Conservation (phyloP, 2,888 invertebrate genomes). For the Cerastis leucographa region DNA sequence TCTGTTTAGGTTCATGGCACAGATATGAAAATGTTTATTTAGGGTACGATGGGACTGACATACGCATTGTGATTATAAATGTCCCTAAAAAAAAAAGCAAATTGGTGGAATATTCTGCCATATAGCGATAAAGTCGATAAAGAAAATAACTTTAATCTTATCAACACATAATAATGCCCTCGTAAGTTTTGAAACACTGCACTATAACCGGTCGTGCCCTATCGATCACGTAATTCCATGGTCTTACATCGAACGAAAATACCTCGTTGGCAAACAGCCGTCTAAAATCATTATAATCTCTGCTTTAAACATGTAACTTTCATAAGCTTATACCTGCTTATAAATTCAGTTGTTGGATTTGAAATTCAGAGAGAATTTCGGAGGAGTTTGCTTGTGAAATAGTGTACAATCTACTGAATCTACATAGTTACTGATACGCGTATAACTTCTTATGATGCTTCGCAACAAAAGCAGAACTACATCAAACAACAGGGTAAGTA, state of each 20-base stretch:
- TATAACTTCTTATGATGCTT: slow-evolving; percentile 48
- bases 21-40: too few species aligned
- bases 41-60: too few species aligned
- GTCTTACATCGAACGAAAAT: slow-evolving; percentile 10
- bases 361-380: slow-evolving; percentile 56
- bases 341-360: slow-evolving; percentile 54
- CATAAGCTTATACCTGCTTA: slow-evolving; percentile 51
- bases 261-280: slow-evolving; percentile 20
- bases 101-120: slow-evolving; percentile 1
- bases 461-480: slow-evolving; percentile 15
- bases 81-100: too few species aligned
- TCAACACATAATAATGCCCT: slow-evolving; percentile 24
- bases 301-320: slow-evolving; percentile 43
- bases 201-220: slow-evolving; percentile 28
- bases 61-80: too few species aligned
- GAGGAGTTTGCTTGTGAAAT: slow-evolving; percentile 50
- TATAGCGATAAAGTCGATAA: too few species aligned
- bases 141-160: slow-evolving; percentile 37
- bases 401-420: slow-evolving; percentile 33
- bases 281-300: slow-evolving; percentile 38
- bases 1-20: too few species aligned
- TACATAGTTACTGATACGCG: slow-evolving; percentile 44
- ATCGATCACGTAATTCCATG: slow-evolving; percentile 21
- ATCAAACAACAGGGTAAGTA: slow-evolving; percentile 8
- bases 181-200: slow-evolving; percentile 28